Evolutionary conservation across 2,113 vertebrate species (phyloP).

Genomic region (Pholis gunnellus): DNA sequence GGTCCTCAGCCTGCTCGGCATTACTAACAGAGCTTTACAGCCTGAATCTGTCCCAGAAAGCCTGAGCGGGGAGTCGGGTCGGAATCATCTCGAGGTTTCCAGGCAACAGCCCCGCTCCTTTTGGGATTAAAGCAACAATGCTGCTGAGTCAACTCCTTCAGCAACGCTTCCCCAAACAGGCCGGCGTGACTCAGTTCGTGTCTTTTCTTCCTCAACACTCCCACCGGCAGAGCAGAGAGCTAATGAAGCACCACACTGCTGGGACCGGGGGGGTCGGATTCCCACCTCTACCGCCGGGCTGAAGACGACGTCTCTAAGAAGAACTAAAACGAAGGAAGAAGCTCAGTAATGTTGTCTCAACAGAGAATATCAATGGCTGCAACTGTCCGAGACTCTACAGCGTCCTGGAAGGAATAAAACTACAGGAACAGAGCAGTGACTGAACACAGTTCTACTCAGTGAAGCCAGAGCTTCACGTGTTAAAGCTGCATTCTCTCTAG

Average conservation of each 20-base stretch:
- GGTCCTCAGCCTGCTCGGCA: slow-evolving; percentile 19
- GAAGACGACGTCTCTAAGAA: background rate
- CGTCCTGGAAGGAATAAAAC: background rate
- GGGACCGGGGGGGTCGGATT: slow-evolving; percentile 1
- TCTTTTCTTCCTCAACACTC: slow-evolving; percentile 49
- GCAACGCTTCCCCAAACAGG: slow-evolving; percentile 40
- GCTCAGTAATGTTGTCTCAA: background rate
- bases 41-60: slow-evolving; percentile 31
- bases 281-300: slow-evolving; percentile 33
- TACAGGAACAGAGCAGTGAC: background rate
- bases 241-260: slow-evolving; percentile 44
- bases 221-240: slow-evolving; percentile 43
- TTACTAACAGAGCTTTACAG: background rate
- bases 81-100: slow-evolving; percentile 61
- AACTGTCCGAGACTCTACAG: background rate
- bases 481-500: too few relatives aligned
- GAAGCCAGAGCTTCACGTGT: too few relatives aligned
- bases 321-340: background rate
- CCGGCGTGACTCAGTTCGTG: slow-evolving; percentile 61
- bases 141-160: slow-evolving; percentile 69
- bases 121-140: slow-evolving; percentile 61
- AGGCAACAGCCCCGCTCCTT: slow-evolving; percentile 67
- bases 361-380: background rate
- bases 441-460: background rate
- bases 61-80: slow-evolving; percentile 29